These are phyloP conservation scores for Mustelus asterias DNA, from an alignment of 2,113 vertebrate species.

Conservation along the genomic window DNA sequence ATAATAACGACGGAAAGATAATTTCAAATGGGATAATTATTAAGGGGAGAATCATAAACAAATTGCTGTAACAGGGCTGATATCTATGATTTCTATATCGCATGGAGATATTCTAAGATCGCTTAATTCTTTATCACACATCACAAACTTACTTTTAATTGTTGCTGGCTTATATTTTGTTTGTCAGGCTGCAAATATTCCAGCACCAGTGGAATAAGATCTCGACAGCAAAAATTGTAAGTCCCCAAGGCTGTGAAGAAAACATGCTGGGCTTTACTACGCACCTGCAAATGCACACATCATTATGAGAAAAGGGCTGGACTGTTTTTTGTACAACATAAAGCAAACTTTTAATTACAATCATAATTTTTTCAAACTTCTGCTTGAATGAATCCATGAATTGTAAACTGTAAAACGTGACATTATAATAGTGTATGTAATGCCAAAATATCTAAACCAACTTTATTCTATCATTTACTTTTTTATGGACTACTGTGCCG, in stretches of 20 bases:
- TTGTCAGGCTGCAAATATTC: slow-evolving; percentile 74
- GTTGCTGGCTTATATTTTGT: slow-evolving; percentile 77
- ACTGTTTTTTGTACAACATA: background rate
- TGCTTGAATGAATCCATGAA: background rate
- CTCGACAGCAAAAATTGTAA: slow-evolving; percentile 94
- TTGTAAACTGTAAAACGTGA: background rate
- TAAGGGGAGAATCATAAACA: background rate
- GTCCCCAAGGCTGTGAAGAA: slow-evolving; percentile 88
- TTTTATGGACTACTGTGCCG: background rate
- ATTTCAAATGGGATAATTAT: background rate
- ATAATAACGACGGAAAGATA: background rate
- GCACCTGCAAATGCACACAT: slow-evolving; percentile 63
- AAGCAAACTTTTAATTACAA: background rate
- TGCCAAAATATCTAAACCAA: background rate
- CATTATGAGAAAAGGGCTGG: background rate
- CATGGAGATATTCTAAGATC: background rate
- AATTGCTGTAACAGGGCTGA: background rate
- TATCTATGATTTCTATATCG: too few relatives aligned
- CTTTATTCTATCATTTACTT: background rate
- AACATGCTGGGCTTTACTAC: slow-evolving; percentile 86
- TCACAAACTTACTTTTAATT: slow-evolving; percentile 78
- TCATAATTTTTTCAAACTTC: background rate
- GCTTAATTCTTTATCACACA: background rate
- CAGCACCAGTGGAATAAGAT: slow-evolving; percentile 85
- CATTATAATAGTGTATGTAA: background rate